These are phyloP conservation scores for Rhinichthys osculus DNA, from an alignment of 2,797 vertebrate species.

Conservation along the genomic window DNA sequence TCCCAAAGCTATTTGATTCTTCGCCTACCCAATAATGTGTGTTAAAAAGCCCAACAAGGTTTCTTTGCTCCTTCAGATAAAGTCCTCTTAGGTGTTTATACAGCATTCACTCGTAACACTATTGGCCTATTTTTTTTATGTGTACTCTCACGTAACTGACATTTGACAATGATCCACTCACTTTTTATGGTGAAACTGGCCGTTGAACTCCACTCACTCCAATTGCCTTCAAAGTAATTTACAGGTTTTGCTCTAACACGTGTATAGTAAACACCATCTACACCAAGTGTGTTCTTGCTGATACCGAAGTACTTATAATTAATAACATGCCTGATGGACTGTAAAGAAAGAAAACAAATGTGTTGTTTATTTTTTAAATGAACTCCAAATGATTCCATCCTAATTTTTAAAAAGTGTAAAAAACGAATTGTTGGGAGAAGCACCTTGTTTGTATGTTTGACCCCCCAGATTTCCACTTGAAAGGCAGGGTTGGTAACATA, in stretches of 20 bases:
- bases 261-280: slow-evolving; percentile 50
- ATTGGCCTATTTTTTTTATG: neutral
- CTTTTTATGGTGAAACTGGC: slow-evolving; percentile 61
- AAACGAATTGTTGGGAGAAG: neutral
- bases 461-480: slow-evolving; percentile 64
- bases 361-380: neutral
- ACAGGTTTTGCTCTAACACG: slow-evolving; percentile 63
- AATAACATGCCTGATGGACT: neutral
- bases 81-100: neutral
- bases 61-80: neutral
- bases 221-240: slow-evolving; percentile 54
- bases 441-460: neutral
- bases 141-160: neutral
- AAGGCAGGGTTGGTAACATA: slow-evolving; percentile 60
- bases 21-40: neutral
- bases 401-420: neutral
- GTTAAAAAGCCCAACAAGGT: neutral
- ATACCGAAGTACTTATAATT: neutral
- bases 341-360: neutral
- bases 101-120: neutral
- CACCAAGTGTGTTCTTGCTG: neutral
- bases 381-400: neutral
- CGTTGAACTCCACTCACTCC: slow-evolving; percentile 75
- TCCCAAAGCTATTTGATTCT: neutral
- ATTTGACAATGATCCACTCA: slow-evolving; percentile 39